Conservation (phyloP, 1,140 invertebrate genomes). For the Babylonia areolata region DNA sequence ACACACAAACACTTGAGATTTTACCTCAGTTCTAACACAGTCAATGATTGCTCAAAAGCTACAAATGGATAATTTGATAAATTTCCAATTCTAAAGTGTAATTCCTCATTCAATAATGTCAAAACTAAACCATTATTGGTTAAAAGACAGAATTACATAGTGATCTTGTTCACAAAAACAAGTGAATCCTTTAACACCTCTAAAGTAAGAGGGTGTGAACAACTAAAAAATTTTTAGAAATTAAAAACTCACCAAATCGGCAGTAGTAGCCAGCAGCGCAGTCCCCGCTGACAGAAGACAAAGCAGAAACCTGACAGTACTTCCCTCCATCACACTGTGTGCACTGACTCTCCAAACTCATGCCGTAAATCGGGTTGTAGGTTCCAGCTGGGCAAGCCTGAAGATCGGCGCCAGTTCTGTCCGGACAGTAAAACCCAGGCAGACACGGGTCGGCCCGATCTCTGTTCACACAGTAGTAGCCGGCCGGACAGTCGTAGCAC, state of each 20-base stretch:
- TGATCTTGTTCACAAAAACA: too few species aligned
- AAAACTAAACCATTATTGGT: too few species aligned
- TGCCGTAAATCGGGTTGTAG: constrained; percentile 64
- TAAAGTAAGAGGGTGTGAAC: too few species aligned
- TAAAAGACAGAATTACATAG: too few species aligned
- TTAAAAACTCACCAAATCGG: constrained; percentile 57
- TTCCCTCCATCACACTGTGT: constrained; percentile 72
- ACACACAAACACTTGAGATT: too few species aligned
- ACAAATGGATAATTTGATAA: too few species aligned
- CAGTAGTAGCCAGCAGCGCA: constrained; percentile 72
- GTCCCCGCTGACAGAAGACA: constrained; percentile 54
- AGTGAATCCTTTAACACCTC: too few species aligned
- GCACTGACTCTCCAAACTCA: constrained; percentile 62
- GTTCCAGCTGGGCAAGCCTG: constrained; percentile 71
- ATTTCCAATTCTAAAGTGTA: too few species aligned
- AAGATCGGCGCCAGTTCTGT: constrained; percentile 69
- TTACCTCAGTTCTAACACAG: too few species aligned
- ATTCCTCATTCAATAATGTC: too few species aligned
- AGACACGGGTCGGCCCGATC: constrained; percentile 68
- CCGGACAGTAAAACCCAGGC: constrained; percentile 70
- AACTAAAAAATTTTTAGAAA: too few species aligned
- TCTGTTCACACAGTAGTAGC: constrained; percentile 68
- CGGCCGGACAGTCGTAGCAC: constrained; percentile 72
- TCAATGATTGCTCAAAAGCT: too few species aligned
- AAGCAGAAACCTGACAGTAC: constrained; percentile 64